A percentile compares a stretch with the other conserved stretches of the same genome.
Evolutionary conservation across 2,888 invertebrate genomes (phyloP).

Genomic region (Andrena trimmerana): DNA sequence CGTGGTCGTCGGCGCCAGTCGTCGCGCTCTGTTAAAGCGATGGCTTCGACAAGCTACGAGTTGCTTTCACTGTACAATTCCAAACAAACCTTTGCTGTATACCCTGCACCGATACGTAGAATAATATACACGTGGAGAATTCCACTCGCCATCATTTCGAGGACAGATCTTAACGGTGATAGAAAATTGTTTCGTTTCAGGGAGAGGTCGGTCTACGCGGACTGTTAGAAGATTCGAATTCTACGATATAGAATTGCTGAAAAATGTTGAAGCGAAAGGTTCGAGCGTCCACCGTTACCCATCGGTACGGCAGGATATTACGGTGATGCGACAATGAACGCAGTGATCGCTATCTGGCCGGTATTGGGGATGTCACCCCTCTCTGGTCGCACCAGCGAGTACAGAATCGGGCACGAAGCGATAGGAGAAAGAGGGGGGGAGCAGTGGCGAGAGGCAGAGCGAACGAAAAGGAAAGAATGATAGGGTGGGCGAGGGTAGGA

Average conservation of each 20-base stretch:
- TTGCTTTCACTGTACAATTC: neutral
- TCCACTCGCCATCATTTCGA: no score
- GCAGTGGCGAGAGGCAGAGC: neutral
- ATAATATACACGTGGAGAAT: no score
- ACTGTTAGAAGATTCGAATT: no score
- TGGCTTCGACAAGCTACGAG: neutral
- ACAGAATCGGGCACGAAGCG: slow-evolving; percentile 38
- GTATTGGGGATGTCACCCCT: slow-evolving; percentile 61
- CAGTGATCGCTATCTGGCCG: slow-evolving; percentile 79
- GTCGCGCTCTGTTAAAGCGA: slow-evolving; percentile 20
- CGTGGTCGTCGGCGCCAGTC: slow-evolving; percentile 20
- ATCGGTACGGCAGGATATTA: slow-evolving; percentile 73
- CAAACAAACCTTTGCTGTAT: no score
- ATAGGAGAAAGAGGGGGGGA: slow-evolving; percentile 1
- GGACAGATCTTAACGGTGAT: no score
- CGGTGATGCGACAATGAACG: slow-evolving; percentile 81
- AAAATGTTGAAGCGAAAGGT: neutral
- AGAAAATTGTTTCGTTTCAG: no score
- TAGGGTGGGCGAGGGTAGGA: neutral
- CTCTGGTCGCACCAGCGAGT: slow-evolving; percentile 27
- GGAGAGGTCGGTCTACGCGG: no score
- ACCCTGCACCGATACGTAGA: no score
- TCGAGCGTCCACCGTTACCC: neutral
- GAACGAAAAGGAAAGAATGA: slow-evolving; percentile 17
- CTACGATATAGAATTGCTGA: neutral